Evolutionary conservation across 2,797 vertebrate species (phyloP).

Genomic region (Tauraco hartlaubi): DNA sequence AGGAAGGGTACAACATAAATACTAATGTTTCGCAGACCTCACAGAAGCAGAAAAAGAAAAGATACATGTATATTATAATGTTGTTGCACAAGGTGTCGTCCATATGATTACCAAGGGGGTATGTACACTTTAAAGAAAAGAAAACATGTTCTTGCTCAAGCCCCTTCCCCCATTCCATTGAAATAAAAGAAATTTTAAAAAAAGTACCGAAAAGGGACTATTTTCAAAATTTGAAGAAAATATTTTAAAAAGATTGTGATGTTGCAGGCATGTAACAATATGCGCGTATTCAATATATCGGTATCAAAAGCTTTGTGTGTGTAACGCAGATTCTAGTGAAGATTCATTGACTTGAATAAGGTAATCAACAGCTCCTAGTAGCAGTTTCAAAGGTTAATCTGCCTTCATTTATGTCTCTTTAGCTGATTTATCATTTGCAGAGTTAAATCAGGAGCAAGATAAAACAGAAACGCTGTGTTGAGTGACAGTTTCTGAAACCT

Average conservation of each 20-base stretch:
- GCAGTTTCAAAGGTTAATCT: slow-evolving; percentile 65
- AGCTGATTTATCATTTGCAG: slow-evolving; percentile 52
- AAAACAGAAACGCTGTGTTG: neutral
- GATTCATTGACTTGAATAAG: slow-evolving; percentile 50
- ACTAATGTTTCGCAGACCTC: neutral
- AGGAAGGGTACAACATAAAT: slow-evolving; percentile 12
- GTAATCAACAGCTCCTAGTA: slow-evolving; percentile 48
- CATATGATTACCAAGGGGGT: neutral
- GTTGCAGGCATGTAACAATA: neutral
- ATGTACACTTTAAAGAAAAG: neutral
- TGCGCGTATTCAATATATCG: neutral
- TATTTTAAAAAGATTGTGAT: neutral
- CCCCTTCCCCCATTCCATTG: fast-evolving
- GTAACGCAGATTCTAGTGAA: neutral
- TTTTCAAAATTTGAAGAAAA: neutral
- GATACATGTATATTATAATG: neutral
- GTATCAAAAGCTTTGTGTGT: neutral
- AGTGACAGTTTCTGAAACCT: neutral
- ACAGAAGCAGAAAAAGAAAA: neutral
- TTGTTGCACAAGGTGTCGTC: neutral
- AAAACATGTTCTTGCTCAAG: neutral
- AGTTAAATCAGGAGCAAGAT: slow-evolving; percentile 33
- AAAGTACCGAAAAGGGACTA: fast-evolving
- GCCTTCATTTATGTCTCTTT: slow-evolving; percentile 65
- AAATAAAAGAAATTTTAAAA: neutral